Evolutionary conservation across 92 coral and sea anemone genomes (phyloP).

Genomic region (Pocillopora grandis): DNA sequence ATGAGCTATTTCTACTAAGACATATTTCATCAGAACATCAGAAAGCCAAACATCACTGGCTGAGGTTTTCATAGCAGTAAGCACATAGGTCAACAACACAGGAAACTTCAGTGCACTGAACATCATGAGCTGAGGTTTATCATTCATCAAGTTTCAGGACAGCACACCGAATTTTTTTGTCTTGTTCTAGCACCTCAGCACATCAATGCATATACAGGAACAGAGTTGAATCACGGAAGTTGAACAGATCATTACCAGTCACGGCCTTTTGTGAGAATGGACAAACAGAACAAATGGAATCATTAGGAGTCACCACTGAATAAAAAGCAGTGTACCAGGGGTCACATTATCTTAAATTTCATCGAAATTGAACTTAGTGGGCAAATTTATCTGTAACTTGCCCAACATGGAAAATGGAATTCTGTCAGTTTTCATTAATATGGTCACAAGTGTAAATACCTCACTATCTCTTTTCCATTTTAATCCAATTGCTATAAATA

Average conservation of each 20-base stretch:
- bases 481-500: too few species aligned
- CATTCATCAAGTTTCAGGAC: slow-evolving; percentile 30
- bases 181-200: slow-evolving; percentile 36
- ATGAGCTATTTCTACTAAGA: slow-evolving; percentile 20
- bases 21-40: slow-evolving; percentile 15
- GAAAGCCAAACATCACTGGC: slow-evolving; percentile 33
- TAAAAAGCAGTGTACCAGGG: not conserved
- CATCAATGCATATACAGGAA: slow-evolving; percentile 33
- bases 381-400: too few species aligned
- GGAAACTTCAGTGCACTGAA: slow-evolving; percentile 43
- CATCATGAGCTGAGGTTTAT: slow-evolving; percentile 43
- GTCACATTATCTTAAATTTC: not conserved
- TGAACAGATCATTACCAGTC: slow-evolving; percentile 48
- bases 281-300: slow-evolving; percentile 36
- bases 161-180: slow-evolving; percentile 30
- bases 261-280: slow-evolving; percentile 50
- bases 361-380: not conserved
- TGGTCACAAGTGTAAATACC: too few species aligned
- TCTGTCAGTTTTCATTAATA: too few species aligned
- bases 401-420: too few species aligned
- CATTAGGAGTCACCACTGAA: slow-evolving; percentile 16
- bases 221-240: slow-evolving; percentile 20
- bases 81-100: slow-evolving; percentile 15
- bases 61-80: slow-evolving; percentile 16
- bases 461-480: too few species aligned